These are phyloP conservation scores for Pungitius pungitius DNA, from an alignment of 2,113 vertebrate species.

Conservation along the genomic window DNA sequence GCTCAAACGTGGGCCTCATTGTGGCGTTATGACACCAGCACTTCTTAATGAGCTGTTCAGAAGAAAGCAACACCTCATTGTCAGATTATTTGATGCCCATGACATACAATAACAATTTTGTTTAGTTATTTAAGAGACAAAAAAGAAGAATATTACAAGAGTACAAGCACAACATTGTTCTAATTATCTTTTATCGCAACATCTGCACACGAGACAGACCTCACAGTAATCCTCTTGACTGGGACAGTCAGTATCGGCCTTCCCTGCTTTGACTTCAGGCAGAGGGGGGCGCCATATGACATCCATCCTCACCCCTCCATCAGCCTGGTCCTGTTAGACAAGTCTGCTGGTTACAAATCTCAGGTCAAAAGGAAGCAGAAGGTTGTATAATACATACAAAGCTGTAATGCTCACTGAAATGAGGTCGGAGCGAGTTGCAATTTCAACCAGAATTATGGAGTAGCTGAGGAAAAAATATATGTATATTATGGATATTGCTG, in stretches of 20 bases:
- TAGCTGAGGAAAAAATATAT: conserved; percentile 67
- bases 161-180: neutral
- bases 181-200: neutral
- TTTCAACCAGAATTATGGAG: conserved; percentile 82
- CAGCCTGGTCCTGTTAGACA: conserved; percentile 67
- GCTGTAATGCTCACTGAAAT: conserved; percentile 74
- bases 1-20: conserved; percentile 81
- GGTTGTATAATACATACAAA: conserved; percentile 45
- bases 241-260: conserved; percentile 78
- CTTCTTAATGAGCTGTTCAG: conserved; percentile 78
- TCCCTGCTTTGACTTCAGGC: conserved; percentile 75
- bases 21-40: conserved; percentile 78
- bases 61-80: conserved; percentile 2
- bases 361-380: conserved; percentile 49
- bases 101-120: neutral
- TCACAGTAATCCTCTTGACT: conserved; percentile 78
- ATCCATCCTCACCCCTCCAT: conserved; percentile 71
- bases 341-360: conserved; percentile 41
- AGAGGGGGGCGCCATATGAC: conserved; percentile 77
- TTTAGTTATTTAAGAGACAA: neutral
- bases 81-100: neutral
- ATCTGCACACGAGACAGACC: conserved; percentile 57
- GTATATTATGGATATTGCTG: neutral
- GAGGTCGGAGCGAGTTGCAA: conserved; percentile 78
- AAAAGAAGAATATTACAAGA: neutral